Evolutionary conservation across 2,113 vertebrate species (phyloP).

Genomic region (Zapus hudsonius): DNA sequence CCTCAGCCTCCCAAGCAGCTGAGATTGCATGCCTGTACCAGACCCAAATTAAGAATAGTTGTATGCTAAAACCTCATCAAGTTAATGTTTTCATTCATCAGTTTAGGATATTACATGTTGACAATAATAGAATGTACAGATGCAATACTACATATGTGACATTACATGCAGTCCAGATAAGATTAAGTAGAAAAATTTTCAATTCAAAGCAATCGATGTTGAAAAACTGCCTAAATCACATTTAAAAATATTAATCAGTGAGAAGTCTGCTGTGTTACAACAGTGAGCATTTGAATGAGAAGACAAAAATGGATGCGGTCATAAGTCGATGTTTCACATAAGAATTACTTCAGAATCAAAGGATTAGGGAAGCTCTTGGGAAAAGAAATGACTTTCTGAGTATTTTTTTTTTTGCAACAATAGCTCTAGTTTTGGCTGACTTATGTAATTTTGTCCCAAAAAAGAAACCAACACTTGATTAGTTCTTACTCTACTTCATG

Average conservation of each 20-base stretch:
- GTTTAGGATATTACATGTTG: not conserved
- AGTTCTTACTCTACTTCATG: not conserved
- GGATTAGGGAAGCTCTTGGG: not conserved
- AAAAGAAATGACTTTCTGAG: not conserved
- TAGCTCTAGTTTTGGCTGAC: not conserved
- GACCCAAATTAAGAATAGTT: not conserved
- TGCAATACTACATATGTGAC: not conserved
- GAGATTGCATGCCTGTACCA: not conserved
- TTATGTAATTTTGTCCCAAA: not conserved
- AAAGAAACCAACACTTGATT: not conserved
- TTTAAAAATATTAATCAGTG: not conserved
- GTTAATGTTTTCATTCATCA: not conserved
- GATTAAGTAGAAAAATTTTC: not conserved
- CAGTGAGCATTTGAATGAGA: not conserved
- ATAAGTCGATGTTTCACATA: not conserved
- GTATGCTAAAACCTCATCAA: not conserved
- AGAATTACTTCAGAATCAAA: conserved; percentile 31
- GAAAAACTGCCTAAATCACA: not conserved
- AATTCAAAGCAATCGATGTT: not conserved
- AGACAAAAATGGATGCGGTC: not conserved
- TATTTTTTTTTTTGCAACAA: conserved; percentile 15
- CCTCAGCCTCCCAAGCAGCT: not conserved
- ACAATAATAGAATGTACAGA: not conserved
- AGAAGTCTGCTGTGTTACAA: not conserved
- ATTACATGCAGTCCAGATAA: not conserved